Base-by-base conservation (phyloP, 2,888 invertebrate species). In the Diplolepis rosae region DNA sequence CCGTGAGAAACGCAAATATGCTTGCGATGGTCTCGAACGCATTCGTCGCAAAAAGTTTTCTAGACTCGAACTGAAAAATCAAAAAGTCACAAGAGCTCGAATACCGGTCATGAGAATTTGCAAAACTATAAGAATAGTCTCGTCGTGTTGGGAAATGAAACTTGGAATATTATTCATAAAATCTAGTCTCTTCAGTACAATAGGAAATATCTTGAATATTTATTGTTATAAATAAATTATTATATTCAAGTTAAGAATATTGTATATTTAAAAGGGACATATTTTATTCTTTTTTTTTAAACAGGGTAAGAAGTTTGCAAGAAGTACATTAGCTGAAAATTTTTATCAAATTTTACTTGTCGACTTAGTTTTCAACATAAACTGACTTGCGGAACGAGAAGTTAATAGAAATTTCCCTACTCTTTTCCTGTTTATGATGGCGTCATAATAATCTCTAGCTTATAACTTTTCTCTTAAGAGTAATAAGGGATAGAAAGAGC, bases 381-480 rank as follows among this genome's bases (percentile, higher is more conserved):
- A 18, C 2, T 45, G 18, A 45, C 22, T 48, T 48, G 22, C 11
- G 22, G 22, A 22, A 48, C 48, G 18, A 9, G 22, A 48, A 48
- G 48, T 48, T 48, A 48, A 48, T 22, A 52, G 30, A 28, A 15
- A 15, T 75, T 77, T 77, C 75, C 77, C 67, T 35, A 65, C 72
- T 75, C 65, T 66, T 65, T 61, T 65, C 52, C 75, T 35, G 68
- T 66, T 78, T 84, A 84, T 81, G 79, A 76, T 71, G 71, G 71
- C 74, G 73, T 79, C 80, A 79, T 84, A 81, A 82, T 79, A 80
- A 80, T 82, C 74, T 70, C 48, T 28, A 70, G 77, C 81, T 83
- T 80, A 79, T 79, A 82, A 81, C 77, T 83, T 83, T 74, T 50
- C 75, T 77, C 56, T 52, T 54, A 54, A 32, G 69, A 68, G 65